Percentiles rank a stretch among this genome's conserved stretches.
phyloP scores from a whole-genome alignment of 1,140 invertebrate genomes.

The Nymphalis io region DNA sequence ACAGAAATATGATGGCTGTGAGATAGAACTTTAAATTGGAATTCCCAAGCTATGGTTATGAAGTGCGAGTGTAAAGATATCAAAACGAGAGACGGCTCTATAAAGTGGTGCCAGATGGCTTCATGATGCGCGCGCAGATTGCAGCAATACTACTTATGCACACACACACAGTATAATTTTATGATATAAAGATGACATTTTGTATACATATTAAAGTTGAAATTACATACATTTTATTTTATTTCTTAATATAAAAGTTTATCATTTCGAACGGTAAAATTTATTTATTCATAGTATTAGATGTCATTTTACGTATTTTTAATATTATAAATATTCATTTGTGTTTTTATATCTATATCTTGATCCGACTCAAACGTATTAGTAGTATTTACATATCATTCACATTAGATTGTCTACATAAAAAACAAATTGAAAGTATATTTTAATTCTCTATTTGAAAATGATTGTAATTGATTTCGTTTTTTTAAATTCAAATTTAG shows the following conservation, averaged over 20 bases:
- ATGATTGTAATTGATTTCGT: too few relatives aligned
- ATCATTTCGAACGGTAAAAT: neutral
- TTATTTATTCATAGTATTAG: neutral
- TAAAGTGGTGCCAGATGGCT: constrained; percentile 19
- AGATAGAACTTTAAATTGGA: constrained; percentile 18
- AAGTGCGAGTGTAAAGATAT: constrained; percentile 1
- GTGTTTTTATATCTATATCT: too few relatives aligned
- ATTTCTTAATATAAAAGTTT: neutral
- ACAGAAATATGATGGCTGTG: neutral
- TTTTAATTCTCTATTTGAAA: too few relatives aligned
- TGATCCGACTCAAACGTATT: too few relatives aligned
- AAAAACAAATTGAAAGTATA: too few relatives aligned
- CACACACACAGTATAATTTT: neutral
- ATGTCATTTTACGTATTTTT: neutral
- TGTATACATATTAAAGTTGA: neutral
- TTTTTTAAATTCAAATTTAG: too few relatives aligned
- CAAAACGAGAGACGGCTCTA: constrained; percentile 9
- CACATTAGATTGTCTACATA: too few relatives aligned
- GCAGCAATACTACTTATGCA: neutral
- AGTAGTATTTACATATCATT: too few relatives aligned
- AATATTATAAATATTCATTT: too few relatives aligned
- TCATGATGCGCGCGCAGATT: neutral
- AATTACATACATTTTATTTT: neutral
- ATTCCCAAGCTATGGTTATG: constrained; percentile 12
- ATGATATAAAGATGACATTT: neutral